These are phyloP conservation scores for Calliphora vomitoria DNA, from an alignment of 2,888 invertebrate genomes.

Conservation along the genomic window DNA sequence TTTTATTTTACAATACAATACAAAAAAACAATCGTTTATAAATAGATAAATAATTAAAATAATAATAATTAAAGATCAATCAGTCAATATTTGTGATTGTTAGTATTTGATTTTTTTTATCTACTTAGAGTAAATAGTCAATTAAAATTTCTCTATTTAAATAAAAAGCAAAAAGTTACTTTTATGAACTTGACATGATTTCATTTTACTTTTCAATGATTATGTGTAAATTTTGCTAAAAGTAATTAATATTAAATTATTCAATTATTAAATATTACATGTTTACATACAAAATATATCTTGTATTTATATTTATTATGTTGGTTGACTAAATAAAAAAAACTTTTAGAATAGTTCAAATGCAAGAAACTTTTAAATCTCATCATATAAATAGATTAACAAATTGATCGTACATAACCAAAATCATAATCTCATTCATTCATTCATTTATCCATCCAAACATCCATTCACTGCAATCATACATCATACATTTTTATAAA, in stretches of 20 bases:
- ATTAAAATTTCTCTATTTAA: conserved; percentile 3
- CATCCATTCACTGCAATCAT: conserved; percentile 6
- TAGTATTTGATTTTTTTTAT: conserved; percentile 14
- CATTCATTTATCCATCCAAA: background rate
- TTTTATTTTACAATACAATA: no score
- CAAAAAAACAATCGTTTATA: background rate
- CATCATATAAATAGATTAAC: conserved; percentile 7
- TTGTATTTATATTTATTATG: background rate
- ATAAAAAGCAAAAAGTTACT: background rate
- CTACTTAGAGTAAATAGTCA: conserved; percentile 5
- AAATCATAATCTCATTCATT: background rate
- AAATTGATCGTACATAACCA: background rate
- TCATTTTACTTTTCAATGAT: conserved; percentile 28
- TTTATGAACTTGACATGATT: background rate
- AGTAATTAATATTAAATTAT: conserved; percentile 25
- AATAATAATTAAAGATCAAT: conserved; percentile 11
- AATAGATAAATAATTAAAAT: background rate
- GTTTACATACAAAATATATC: conserved; percentile 34
- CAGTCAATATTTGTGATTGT: conserved; percentile 15
- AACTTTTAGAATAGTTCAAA: conserved; percentile 37
- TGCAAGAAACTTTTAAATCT: conserved; percentile 24
- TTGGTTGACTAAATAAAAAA: conserved; percentile 20
- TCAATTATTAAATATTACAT: conserved; percentile 20
- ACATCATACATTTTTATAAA: background rate
- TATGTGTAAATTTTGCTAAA: conserved; percentile 49